Conservation (phyloP, 2,888 invertebrate species). For the Achlya flavicornis region DNA sequence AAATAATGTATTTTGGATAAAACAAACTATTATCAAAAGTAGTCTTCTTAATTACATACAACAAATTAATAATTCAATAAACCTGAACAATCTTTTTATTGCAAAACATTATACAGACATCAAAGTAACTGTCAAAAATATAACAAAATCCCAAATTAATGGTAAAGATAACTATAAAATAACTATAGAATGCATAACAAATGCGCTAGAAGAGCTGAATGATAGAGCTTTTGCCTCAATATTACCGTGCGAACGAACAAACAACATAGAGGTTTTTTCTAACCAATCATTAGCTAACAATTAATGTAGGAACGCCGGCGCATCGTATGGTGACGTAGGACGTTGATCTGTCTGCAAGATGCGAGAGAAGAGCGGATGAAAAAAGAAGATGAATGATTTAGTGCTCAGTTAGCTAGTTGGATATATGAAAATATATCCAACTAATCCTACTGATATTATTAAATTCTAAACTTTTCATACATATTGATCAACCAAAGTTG, state of each 20-base stretch:
- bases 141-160: background rate
- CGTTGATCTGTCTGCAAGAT: conserved; percentile 43
- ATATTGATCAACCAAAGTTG: no score
- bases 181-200: conserved; percentile 24
- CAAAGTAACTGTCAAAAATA: background rate
- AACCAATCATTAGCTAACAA: conserved; percentile 66
- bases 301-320: conserved; percentile 55
- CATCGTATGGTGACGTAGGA: conserved; percentile 47
- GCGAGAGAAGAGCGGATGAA: conserved; percentile 34
- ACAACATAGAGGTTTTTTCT: conserved; percentile 52
- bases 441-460: no score
- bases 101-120: background rate
- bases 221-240: conserved; percentile 25
- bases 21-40: no score
- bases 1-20: no score
- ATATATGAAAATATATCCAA: background rate
- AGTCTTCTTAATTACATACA: no score
- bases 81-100: no score
- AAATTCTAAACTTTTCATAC: no score
- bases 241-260: conserved; percentile 59
- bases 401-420: background rate
- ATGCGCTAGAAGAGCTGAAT: conserved; percentile 11
- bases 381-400: conserved; percentile 27
- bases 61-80: no score
- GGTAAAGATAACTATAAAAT: background rate